Conservation (phyloP, 2,888 invertebrate species). For the Rhogogaster chlorosoma region DNA sequence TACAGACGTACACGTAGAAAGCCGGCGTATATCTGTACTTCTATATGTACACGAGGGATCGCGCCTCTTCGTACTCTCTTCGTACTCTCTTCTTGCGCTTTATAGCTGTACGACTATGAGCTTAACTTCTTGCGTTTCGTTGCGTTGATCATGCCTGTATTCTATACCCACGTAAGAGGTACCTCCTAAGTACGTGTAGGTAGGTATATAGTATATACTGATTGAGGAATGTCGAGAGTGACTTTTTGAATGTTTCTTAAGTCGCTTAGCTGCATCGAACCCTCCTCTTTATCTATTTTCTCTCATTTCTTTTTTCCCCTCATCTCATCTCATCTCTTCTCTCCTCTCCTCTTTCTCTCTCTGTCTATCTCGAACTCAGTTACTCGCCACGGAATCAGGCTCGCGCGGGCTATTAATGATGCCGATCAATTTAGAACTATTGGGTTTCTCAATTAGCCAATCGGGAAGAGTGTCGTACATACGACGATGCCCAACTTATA, state of each 20-base stretch:
- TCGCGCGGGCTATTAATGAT: constrained; percentile 74
- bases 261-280: background rate
- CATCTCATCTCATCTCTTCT: constrained; percentile 55
- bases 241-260: constrained; percentile 74
- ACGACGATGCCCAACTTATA: background rate
- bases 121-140: constrained; percentile 53
- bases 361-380: no score
- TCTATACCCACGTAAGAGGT: background rate
- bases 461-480: constrained; percentile 64
- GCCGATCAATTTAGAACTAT: constrained; percentile 78
- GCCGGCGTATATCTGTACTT: background rate
- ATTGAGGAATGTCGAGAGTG: constrained; percentile 57
- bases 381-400: constrained; percentile 59
- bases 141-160: no score
- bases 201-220: background rate
- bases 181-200: background rate
- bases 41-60: background rate
- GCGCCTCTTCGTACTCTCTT: background rate
- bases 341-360: constrained; percentile 56
- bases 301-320: constrained; percentile 55
- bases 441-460: constrained; percentile 77
- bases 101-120: background rate
- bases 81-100: constrained; percentile 28
- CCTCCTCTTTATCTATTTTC: constrained; percentile 62
- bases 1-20: constrained; percentile 2